Base-by-base conservation (phyloP, 2,888 invertebrate genomes). In the Stegophylla sp. region DNA sequence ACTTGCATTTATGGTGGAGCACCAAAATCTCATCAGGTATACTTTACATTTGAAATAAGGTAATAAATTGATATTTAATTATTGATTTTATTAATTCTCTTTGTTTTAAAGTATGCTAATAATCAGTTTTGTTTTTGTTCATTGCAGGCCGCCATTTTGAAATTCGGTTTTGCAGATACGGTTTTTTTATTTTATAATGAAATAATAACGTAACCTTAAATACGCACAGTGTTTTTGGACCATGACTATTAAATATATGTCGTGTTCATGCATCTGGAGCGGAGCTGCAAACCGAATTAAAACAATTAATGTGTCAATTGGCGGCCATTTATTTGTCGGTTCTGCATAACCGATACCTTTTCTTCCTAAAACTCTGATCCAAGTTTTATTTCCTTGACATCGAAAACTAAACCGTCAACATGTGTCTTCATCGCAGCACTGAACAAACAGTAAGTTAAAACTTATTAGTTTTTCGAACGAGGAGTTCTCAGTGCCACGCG, bases 1-100 rank as follows among this genome's bases (percentile, higher is more conserved):
- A 88, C 88, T 1, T 91, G 90, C 86, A 88, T 90, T 15, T 91
- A 90, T 86, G 91, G 91, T 82, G 91, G 91, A 53, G 90, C 91
- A 13, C 88, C 89, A 1, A 90, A 90, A 84, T 89, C 88, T 20
- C 84, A 84, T 48, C 84, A 84, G 83, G 84, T 83, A 81, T 59
- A 74, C 53, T 56, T 56, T 82, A 41, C 20, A 61, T 9, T 20
- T 41, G 15, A 67, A 59, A 51, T 23, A 28, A 69, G 77, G 66
- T 59, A 67, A 67, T 69, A 28, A 66, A 15, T 77, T 59, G 63
- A 77, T 67, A 15, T 45, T 69, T 23, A 7, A 15, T 17, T 77
- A 45, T 15, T 69, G 28, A 69, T 71, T 79, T 79, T 61, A 79
- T 79, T 69, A 61, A 53, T 51, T 3, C 76, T 61, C 51, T n/a